A percentile compares a stretch with the other conserved stretches of the same genome.
Conservation (phyloP, 92 coral and sea anemone species). For the Metridium senile region DNA sequence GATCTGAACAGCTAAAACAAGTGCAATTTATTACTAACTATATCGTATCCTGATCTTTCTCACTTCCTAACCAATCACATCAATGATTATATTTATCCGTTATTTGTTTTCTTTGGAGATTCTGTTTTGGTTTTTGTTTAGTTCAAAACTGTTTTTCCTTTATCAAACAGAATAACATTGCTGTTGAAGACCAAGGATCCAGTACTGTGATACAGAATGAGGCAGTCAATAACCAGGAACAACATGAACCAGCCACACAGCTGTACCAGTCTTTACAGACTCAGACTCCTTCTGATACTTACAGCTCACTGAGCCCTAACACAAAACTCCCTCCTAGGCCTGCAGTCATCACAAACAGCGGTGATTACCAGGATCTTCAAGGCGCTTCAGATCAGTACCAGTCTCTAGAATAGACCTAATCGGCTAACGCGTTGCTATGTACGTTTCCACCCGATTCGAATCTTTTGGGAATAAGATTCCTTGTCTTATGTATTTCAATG, state of each 20-base stretch:
- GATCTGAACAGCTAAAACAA: no score
- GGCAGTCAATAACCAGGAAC: not conserved
- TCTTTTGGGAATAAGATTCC: no score
- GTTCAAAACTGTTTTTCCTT: not conserved
- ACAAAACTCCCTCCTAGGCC: slow-evolving; percentile 3
- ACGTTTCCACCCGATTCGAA: no score
- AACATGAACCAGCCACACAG: not conserved
- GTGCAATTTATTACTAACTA: no score
- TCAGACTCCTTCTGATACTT: not conserved
- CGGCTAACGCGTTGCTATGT: no score
- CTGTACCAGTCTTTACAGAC: not conserved
- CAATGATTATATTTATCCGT: no score
- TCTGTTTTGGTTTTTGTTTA: no score
- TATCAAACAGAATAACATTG: not conserved
- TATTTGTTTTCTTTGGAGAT: no score
- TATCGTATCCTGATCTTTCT: no score
- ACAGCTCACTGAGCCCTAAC: slow-evolving; percentile 1
- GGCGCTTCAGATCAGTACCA: not conserved
- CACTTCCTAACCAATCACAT: no score
- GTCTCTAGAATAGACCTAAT: no score
- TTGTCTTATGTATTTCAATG: no score
- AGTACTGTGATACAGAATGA: not conserved
- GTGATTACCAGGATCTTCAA: not conserved
- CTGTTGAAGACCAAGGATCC: not conserved
- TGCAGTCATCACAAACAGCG: slow-evolving; percentile 1